phyloP scores from a whole-genome alignment of 2,797 vertebrate species.

The Calcarius lapponicus region DNA sequence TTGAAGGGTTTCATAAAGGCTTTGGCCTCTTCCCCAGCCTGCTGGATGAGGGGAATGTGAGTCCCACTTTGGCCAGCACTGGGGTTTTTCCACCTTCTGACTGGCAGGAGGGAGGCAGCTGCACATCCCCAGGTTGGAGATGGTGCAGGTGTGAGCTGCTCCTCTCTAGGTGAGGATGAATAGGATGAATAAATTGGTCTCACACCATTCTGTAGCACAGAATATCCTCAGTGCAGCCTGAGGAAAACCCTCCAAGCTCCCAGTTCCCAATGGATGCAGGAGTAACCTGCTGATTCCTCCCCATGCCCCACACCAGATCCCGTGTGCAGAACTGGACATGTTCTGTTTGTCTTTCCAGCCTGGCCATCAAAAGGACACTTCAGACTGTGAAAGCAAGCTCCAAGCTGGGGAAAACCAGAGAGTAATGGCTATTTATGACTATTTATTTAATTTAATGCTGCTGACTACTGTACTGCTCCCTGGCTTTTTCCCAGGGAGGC shows the following conservation, averaged over 20 bases:
- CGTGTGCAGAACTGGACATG: too few species aligned
- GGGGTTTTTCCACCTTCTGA: not conserved
- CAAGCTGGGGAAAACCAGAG: not conserved
- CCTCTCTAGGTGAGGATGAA: not conserved
- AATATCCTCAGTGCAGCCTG: not conserved
- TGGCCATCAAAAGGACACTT: not conserved
- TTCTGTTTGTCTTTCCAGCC: too few species aligned
- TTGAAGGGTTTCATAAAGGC: not conserved
- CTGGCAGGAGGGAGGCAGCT: not conserved
- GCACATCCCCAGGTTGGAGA: not conserved
- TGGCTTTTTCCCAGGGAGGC: not conserved
- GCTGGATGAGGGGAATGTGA: not conserved
- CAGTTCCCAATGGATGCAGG: rapidly evolving
- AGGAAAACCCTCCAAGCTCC: not conserved
- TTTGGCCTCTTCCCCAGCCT: not conserved
- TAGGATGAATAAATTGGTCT: not conserved
- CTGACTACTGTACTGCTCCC: slow-evolving; percentile 57
- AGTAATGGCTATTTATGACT: slow-evolving; percentile 17
- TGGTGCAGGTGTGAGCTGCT: not conserved
- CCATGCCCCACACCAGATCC: not conserved
- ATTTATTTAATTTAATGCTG: slow-evolving; percentile 62
- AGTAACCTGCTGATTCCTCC: not conserved
- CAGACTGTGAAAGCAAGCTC: not conserved
- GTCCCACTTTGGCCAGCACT: not conserved
- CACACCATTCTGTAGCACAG: not conserved